Percentiles rank a stretch among this genome's conserved stretches.
Evolutionary conservation across 1,140 invertebrate species (phyloP).

Genomic region (Liolophura sinensis): DNA sequence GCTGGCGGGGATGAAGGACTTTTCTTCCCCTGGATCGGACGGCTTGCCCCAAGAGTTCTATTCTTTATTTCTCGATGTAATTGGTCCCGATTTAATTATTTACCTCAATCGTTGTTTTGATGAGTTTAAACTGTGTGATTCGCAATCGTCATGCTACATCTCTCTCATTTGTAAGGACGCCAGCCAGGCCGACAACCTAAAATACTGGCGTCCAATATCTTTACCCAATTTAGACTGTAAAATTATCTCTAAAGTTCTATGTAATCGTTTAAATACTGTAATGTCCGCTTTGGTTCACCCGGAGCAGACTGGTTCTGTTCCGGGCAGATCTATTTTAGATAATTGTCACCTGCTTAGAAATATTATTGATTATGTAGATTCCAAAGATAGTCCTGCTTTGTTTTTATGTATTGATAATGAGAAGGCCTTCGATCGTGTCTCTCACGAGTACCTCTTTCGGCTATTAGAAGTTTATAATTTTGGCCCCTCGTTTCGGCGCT

Average conservation of each 20-base stretch:
- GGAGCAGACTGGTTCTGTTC: too few species aligned
- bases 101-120: constrained; percentile 5
- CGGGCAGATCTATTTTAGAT: too few species aligned
- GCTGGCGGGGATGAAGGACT: constrained; percentile 13
- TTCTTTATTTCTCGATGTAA: too few species aligned
- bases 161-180: too few species aligned
- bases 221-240: constrained; percentile 18
- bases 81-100: neutral
- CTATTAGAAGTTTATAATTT: constrained; percentile 10
- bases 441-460: constrained; percentile 12
- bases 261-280: too few species aligned
- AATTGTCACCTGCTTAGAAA: too few species aligned
- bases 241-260: too few species aligned
- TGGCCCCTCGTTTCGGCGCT: constrained; percentile 12
- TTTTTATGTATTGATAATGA: constrained; percentile 9
- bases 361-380: constrained; percentile 13
- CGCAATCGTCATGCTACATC: constrained; percentile 17
- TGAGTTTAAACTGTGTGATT: constrained; percentile 4
- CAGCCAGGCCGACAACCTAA: constrained; percentile 11
- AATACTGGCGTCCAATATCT: constrained; percentile 25
- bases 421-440: constrained; percentile 18
- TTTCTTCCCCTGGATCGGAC: too few species aligned
- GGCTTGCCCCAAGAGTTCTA: too few species aligned
- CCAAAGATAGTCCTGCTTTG: constrained; percentile 2
- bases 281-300: too few species aligned